Evolutionary conservation across 1,140 invertebrate genomes (phyloP), one percentile per base, ranked within the genome.

Genomic region (Cataglyphis hispanica): DNA sequence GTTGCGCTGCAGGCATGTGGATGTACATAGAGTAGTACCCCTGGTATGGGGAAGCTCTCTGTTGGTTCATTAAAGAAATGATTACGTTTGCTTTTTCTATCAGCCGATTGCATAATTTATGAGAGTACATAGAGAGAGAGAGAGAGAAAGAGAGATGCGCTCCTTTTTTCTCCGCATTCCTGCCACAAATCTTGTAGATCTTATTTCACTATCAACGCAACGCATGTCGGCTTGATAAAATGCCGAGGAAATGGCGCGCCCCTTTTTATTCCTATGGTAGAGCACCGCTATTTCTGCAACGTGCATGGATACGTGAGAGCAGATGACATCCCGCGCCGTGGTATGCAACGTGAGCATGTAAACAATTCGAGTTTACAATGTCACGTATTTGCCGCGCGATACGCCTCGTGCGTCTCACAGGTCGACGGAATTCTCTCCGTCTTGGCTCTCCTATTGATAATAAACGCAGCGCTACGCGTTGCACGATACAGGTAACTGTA

Each of bases 401-500:
- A 31, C 40, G 77, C 27, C 19, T 34, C 16, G 76, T 53, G 58
- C 64, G 63, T 80, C 56, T 70, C 77, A 69, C 77, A 69, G 64
- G 84, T 50, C 69, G 83, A 64, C 77, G 60, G 50, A 25, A 16
- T 40, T 40, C 43, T 67, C 63, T 56, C 19, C 61, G 43, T 43
- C 37, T 63, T n/a, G 64, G 13, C 58, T 72, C 58, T 34, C 27
- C 27, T 34, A 81, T 81, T 72, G 78, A 72, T 37, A 60, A 58
- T 81, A 81, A 81, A 81, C 43, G 66, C 37, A 27, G 13, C 76
- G 75, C 43, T 34, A n/a, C 63, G 66, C 63, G 64, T 81, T 46
- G 19, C 66, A 81, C 53, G 69, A 56, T 80, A 80, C 77, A 22
- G 67, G 37, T 74, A 83, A 83, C 78, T 83, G 78, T 83, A 83